Percentiles rank a stretch among this genome's conserved stretches.
These are phyloP conservation scores for Archegozetes longisetosus DNA, from an alignment of 1,140 invertebrate genomes.

Conservation along the genomic window DNA sequence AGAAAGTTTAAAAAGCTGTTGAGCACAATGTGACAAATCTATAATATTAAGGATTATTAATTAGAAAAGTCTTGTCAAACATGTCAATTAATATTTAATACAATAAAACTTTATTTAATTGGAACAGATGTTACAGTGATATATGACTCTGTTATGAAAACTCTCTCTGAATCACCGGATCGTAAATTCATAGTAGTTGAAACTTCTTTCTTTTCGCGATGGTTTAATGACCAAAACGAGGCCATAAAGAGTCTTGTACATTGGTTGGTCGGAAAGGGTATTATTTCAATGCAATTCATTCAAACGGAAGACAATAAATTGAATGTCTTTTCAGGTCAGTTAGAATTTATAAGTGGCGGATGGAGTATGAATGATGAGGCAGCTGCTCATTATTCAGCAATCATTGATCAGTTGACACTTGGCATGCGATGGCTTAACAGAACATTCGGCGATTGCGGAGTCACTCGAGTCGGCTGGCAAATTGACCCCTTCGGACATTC, in stretches of 20 bases:
- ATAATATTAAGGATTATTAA: too few species aligned
- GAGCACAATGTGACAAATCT: too few species aligned
- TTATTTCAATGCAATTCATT: too few species aligned
- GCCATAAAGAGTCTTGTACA: not conserved
- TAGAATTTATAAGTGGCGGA: conserved; percentile 88
- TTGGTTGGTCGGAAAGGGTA: conserved; percentile 5
- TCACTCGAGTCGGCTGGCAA: conserved; percentile 72
- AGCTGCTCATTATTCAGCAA: conserved; percentile 75
- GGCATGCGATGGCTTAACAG: conserved; percentile 76
- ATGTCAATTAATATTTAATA: too few species aligned
- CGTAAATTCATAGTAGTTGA: conserved; percentile 31
- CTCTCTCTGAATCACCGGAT: conserved; percentile 28
- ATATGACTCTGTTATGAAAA: conserved; percentile 34
- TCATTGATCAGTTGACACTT: conserved; percentile 92
- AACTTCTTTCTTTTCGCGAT: conserved; percentile 39
- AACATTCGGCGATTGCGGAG: conserved; percentile 48
- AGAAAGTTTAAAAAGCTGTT: too few species aligned
- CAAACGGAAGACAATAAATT: not conserved
- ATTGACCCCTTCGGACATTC: conserved; percentile 84
- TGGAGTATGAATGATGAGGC: conserved; percentile 99
- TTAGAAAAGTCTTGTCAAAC: too few species aligned
- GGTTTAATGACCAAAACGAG: conserved; percentile 32
- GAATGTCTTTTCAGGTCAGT: conserved; percentile 50
- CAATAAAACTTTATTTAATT: too few species aligned
- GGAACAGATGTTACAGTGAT: conserved; percentile 32